phyloP scores from a whole-genome alignment of 1,140 invertebrate species.

The Arctopsyche grandis region DNA sequence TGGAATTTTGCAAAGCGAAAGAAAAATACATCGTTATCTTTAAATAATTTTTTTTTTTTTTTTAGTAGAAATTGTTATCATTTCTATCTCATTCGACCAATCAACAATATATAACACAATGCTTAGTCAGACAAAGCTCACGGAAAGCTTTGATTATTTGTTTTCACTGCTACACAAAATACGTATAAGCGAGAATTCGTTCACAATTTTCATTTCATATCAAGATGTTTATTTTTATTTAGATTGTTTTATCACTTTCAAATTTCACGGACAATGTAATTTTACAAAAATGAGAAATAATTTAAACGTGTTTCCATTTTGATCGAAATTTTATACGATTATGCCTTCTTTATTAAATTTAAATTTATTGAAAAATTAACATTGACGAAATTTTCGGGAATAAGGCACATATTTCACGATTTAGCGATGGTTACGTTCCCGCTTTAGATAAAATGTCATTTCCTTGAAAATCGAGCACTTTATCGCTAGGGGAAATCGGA shows the following conservation, averaged over 20 bases:
- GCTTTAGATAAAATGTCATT: conserved; percentile 36
- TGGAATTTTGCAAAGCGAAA: too few relatives aligned
- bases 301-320: too few relatives aligned
- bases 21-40: too few relatives aligned
- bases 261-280: not conserved
- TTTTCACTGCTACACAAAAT: not conserved
- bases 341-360: too few relatives aligned
- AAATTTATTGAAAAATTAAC: too few relatives aligned
- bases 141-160: not conserved
- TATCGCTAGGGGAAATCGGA: conserved; percentile 36
- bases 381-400: too few relatives aligned
- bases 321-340: too few relatives aligned
- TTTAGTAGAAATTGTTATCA: not conserved
- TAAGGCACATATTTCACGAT: too few relatives aligned
- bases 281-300: not conserved
- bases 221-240: not conserved
- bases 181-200: not conserved
- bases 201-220: not conserved
- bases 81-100: not conserved
- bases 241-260: too few relatives aligned
- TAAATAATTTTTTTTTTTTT: too few relatives aligned
- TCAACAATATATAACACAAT: conserved; percentile 1
- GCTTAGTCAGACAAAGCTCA: conserved; percentile 18
- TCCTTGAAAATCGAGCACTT: conserved; percentile 1
- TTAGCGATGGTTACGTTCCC: not conserved